A percentile compares a stretch with the other conserved stretches of the same genome.
phyloP scores from a whole-genome alignment of 1,140 invertebrate genomes.

The Drosophila cardini region DNA sequence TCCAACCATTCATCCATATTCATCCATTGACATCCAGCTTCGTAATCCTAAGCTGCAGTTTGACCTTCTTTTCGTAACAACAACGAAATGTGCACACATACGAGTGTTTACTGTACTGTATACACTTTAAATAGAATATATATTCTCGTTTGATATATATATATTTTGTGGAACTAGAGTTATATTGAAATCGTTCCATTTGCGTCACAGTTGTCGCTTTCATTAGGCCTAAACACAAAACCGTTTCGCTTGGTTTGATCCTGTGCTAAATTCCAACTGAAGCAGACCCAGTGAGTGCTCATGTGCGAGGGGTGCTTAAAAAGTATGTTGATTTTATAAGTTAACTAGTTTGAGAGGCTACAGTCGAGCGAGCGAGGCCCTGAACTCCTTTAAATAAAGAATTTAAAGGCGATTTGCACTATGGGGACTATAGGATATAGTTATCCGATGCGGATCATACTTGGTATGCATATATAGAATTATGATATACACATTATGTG shows the following conservation, averaged over 20 bases:
- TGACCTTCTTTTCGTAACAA: constrained; percentile 59
- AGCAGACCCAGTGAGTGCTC: constrained; percentile 2
- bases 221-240: constrained; percentile 57
- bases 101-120: constrained; percentile 7
- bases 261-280: constrained; percentile 42
- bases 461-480: too few species aligned
- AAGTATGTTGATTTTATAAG: not conserved
- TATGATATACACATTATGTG: too few species aligned
- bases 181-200: constrained; percentile 32
- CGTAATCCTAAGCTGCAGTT: constrained; percentile 37
- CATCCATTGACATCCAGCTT: constrained; percentile 7
- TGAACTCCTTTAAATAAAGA: too few species aligned
- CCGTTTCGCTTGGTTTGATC: constrained; percentile 53
- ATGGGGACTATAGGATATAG: too few species aligned
- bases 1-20: constrained; percentile 8
- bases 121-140: constrained; percentile 11
- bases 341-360: not conserved
- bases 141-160: not conserved
- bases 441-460: too few species aligned
- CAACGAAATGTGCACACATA: constrained; percentile 15
- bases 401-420: too few species aligned
- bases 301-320: constrained; percentile 12
- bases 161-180: not conserved
- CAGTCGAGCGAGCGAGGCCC: too few species aligned
- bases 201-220: constrained; percentile 56